Conservation (phyloP, 2,797 vertebrate species). For the Trichosurus vulpecula region DNA sequence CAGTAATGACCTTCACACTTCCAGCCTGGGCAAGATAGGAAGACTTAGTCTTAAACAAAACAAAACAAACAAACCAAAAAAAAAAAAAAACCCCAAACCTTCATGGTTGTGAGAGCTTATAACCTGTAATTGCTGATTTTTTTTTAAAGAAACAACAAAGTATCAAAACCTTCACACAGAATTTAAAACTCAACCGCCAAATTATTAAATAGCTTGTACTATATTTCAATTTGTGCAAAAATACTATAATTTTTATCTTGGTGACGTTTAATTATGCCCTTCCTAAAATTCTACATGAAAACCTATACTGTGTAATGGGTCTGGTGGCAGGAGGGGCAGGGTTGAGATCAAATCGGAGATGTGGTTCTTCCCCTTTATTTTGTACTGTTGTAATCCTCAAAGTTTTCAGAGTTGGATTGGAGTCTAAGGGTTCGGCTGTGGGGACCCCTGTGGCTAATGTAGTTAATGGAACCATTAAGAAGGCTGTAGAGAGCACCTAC, state of each 20-base stretch:
- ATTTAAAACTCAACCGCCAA: background rate
- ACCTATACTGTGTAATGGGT: background rate
- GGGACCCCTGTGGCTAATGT: background rate
- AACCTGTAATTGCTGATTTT: background rate
- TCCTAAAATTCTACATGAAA: background rate
- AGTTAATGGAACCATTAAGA: background rate
- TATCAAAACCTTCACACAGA: background rate
- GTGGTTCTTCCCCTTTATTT: conserved; percentile 13
- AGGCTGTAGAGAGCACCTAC: background rate
- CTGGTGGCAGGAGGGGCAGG: background rate
- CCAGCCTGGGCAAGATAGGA: background rate
- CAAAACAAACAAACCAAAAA: too few relatives aligned
- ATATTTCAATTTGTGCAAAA: background rate
- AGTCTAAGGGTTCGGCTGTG: background rate
- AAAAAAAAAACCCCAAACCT: background rate
- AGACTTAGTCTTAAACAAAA: background rate
- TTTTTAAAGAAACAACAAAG: background rate
- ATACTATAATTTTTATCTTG: background rate
- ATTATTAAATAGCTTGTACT: background rate
- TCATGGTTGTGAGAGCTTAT: background rate
- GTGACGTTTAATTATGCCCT: background rate
- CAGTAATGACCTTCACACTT: background rate
- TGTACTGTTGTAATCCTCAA: background rate
- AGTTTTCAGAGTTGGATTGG: conserved; percentile 3
- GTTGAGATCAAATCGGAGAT: background rate